Conservation (phyloP, 2,797 vertebrate genomes). For the Poecilia gillii region DNA sequence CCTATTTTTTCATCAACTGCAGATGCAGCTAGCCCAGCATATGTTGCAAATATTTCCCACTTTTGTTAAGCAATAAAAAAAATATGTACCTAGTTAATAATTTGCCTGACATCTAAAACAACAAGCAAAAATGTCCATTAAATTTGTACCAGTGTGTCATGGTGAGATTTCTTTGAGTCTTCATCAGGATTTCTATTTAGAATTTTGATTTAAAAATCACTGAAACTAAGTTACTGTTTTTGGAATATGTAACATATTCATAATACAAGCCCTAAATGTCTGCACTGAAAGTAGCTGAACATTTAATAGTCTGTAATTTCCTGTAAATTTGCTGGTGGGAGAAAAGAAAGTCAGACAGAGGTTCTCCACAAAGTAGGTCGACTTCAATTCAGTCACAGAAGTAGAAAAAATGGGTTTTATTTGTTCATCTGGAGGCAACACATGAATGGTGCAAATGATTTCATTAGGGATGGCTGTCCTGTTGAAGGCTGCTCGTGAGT, state of each 20-base stretch:
- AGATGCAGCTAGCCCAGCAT: not conserved
- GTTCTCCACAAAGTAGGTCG: slow-evolving; percentile 55
- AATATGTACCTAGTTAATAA: not conserved
- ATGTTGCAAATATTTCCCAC: not conserved
- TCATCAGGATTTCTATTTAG: not conserved
- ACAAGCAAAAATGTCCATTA: not conserved
- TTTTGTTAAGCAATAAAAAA: not conserved
- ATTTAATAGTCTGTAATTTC: slow-evolving; percentile 36
- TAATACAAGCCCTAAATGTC: slow-evolving; percentile 32
- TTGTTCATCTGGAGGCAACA: slow-evolving; percentile 65
- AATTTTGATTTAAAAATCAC: slow-evolving; percentile 1
- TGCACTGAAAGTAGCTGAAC: slow-evolving; percentile 22
- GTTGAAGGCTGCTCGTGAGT: slow-evolving; percentile 49
- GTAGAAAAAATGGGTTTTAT: slow-evolving; percentile 52
- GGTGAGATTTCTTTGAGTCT: not conserved
- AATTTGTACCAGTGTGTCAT: not conserved
- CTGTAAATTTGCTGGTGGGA: slow-evolving; percentile 33
- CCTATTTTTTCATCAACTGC: not conserved
- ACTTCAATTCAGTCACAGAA: slow-evolving; percentile 70
- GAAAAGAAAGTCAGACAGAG: slow-evolving; percentile 14
- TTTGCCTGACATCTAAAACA: not conserved
- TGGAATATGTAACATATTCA: slow-evolving; percentile 17
- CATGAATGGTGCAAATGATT: slow-evolving; percentile 64
- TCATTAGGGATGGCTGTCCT: slow-evolving; percentile 56
- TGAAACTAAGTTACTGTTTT: slow-evolving; percentile 20